A percentile compares a stretch with the other conserved stretches of the same genome.
These are phyloP conservation scores for Acronicta aceris DNA, from an alignment of 2,888 invertebrate genomes.

Conservation along the genomic window DNA sequence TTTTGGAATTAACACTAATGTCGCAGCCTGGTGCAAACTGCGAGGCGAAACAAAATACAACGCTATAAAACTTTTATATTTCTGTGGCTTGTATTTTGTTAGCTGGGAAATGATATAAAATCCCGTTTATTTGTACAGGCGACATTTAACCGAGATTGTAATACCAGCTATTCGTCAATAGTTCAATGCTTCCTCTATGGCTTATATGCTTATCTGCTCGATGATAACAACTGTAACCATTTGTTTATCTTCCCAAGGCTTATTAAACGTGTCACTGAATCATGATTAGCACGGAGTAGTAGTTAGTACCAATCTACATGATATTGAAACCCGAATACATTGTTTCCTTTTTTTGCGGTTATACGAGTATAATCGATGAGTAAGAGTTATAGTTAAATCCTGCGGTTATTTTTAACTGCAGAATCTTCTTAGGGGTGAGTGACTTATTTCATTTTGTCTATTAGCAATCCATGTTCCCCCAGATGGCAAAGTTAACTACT, in stretches of 20 bases:
- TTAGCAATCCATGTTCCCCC: too few relatives aligned
- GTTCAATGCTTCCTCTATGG: slow-evolving; percentile 26
- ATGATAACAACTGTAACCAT: slow-evolving; percentile 46
- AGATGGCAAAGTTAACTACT: too few relatives aligned
- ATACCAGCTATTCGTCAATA: slow-evolving; percentile 29
- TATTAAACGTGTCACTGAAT: slow-evolving; percentile 43
- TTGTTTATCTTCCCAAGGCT: slow-evolving; percentile 49
- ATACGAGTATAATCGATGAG: too few relatives aligned
- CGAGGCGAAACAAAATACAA: slow-evolving; percentile 24
- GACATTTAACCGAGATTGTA: slow-evolving; percentile 1
- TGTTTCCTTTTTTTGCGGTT: too few relatives aligned
- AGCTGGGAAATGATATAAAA: slow-evolving; percentile 6
- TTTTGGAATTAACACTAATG: slow-evolving; percentile 28
- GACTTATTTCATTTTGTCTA: too few relatives aligned
- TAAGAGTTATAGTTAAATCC: too few relatives aligned
- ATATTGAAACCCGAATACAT: too few relatives aligned
- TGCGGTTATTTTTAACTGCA: too few relatives aligned
- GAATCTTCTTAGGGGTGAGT: too few relatives aligned
- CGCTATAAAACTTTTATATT: slow-evolving; percentile 23
- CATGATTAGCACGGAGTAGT: slow-evolving; percentile 34
- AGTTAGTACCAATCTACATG: not conserved
- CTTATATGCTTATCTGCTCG: slow-evolving; percentile 42
- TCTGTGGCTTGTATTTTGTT: slow-evolving; percentile 18
- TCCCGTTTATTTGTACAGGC: not conserved
- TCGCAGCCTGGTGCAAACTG: slow-evolving; percentile 22